Evolutionary conservation across 2,888 invertebrate genomes (phyloP), one percentile per base, ranked within the genome.

Genomic region (Saturnia pavonia): DNA sequence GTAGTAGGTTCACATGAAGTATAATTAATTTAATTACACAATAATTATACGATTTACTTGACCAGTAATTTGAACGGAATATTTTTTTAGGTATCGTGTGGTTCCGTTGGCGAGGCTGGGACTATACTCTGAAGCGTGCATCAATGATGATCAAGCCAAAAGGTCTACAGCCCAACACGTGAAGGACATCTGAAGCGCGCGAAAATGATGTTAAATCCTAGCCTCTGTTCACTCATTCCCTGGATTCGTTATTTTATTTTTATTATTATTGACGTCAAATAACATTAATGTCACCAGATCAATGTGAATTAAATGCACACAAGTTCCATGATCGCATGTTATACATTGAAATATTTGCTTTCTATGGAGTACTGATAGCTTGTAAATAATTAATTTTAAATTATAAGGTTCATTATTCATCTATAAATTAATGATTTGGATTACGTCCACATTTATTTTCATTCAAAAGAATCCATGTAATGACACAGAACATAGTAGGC

Each of bases 21-120:
- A 48, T 1, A 16, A 19, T 48, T 48, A 1, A 3, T 19, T n/a
- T n/a, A n/a, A n/a, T n/a, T n/a, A n/a, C n/a, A n/a, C n/a, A n/a
- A n/a, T n/a, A n/a, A n/a, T n/a, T n/a, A n/a, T n/a, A n/a, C n/a
- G n/a, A n/a, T n/a, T 14, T 48, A 40, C 16, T 12, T 12, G 16
- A 14, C 14, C 1, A 45, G 27, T 40, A 19, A 40, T 70, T 34
- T 40, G 65, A 65, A 45, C 4, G 0, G n/a, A n/a, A 57, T 1
- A 11, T 22, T 45, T n/a, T 83, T 87, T 74, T 88, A 97, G 97
- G 97, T 75, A 98, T 98, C 79, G 98, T 98, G 9, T 98, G 98
- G 98, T 98, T 98, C 96, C 96, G 98, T 82, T 98, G 98, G 98
- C 96, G 97, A 91, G 98, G 98, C 70, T 98, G 98, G 98, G 98